Evolutionary conservation across 1,140 invertebrate genomes (phyloP).

Genomic region (Brachionus manjavacas): DNA sequence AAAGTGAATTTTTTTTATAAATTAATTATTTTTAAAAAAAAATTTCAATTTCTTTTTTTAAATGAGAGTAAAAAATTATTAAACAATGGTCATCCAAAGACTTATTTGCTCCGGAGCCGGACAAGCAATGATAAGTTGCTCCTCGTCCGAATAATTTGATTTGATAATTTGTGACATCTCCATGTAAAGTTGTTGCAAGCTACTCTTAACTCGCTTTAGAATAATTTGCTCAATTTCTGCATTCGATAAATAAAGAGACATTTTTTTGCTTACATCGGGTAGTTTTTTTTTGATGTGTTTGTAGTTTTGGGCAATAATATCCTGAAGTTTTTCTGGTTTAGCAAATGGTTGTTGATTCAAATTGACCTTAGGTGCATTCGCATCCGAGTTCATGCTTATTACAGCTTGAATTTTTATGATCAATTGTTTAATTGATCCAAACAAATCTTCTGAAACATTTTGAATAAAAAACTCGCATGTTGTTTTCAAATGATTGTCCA

Average conservation of each 20-base stretch:
- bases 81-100: constrained; percentile 24
- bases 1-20: neutral
- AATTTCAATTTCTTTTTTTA: neutral
- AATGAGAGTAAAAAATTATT: neutral
- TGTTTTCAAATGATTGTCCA: constrained; percentile 80
- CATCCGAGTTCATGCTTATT: constrained; percentile 5
- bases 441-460: constrained; percentile 64
- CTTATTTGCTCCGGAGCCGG: constrained; percentile 38
- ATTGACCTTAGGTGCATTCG: neutral
- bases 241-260: constrained; percentile 32
- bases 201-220: constrained; percentile 25
- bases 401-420: constrained; percentile 14
- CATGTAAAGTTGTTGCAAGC: constrained; percentile 19
- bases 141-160: constrained; percentile 18
- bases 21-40: neutral
- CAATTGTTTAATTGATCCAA: constrained; percentile 13
- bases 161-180: constrained; percentile 7
- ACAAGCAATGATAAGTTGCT: constrained; percentile 32
- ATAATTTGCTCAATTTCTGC: constrained; percentile 35
- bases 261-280: neutral
- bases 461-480: constrained; percentile 86
- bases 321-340: constrained; percentile 23
- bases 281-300: constrained; percentile 29
- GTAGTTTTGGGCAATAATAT: constrained; percentile 26
- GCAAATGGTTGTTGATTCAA: constrained; percentile 37